These are phyloP conservation scores for Micrastur ruficollis DNA, from an alignment of 2,797 vertebrate species.

Conservation along the genomic window DNA sequence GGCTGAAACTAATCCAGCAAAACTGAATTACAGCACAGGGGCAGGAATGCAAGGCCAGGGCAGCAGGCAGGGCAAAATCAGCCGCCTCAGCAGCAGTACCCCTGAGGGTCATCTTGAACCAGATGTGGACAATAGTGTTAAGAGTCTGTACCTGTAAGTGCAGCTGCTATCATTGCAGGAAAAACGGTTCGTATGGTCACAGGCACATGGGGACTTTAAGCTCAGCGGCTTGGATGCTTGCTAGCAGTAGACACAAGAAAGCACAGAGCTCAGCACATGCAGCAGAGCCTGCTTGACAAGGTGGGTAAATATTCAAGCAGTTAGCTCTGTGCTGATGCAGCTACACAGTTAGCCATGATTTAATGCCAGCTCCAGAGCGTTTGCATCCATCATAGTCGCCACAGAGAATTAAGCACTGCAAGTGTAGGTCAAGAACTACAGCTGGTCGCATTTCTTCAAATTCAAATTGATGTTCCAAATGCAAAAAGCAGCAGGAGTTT, in stretches of 20 bases:
- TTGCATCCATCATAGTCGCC: not conserved
- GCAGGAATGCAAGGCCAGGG: not conserved
- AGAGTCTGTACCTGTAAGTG: not conserved
- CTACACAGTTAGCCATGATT: not conserved
- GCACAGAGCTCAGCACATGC: not conserved
- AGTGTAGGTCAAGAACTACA: conserved; percentile 26
- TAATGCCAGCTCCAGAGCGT: not conserved
- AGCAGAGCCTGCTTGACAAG: not conserved
- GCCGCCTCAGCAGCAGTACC: not conserved
- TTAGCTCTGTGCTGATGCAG: conserved; percentile 28
- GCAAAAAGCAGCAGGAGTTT: not conserved
- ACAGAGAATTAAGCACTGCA: conserved; percentile 32
- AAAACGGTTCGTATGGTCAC: not conserved
- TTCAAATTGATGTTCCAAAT: not conserved
- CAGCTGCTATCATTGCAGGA: not conserved
- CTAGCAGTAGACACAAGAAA: not conserved
- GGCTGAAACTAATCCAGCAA: conserved; percentile 20
- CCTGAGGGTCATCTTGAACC: not conserved
- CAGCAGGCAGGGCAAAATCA: not conserved
- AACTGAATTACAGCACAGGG: not conserved
- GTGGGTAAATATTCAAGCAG: conserved; percentile 16
- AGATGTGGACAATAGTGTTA: not conserved
- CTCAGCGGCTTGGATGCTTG: fast-evolving
- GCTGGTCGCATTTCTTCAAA: not conserved
- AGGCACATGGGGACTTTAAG: not conserved